phyloP scores from a whole-genome alignment of 2,113 vertebrate genomes.

The Silurus meridionalis region DNA sequence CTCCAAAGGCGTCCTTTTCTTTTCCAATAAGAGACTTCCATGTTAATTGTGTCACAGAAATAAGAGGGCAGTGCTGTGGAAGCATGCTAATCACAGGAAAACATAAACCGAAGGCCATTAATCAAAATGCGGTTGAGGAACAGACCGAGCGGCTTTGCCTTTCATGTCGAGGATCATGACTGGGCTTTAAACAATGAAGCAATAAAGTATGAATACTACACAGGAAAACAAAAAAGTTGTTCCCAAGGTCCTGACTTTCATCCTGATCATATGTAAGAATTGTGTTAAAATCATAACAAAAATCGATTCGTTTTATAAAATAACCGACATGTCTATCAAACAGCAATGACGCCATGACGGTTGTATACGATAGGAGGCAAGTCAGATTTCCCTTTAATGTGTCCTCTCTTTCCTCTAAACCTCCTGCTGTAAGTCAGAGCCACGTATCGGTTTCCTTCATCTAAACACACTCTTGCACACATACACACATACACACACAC shows the following conservation, averaged over 20 bases:
- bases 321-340: background rate
- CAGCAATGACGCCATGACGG: background rate
- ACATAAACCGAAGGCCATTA: slow-evolving; percentile 26
- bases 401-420: background rate
- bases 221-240: background rate
- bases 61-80: slow-evolving; percentile 1
- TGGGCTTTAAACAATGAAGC: slow-evolving; percentile 12
- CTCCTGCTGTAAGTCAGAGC: background rate
- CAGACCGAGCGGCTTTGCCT: slow-evolving; percentile 12
- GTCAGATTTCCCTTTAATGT: background rate
- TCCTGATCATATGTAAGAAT: background rate
- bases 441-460: slow-evolving; percentile 12
- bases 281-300: background rate
- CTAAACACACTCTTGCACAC: slow-evolving; percentile 5
- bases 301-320: background rate
- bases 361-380: background rate
- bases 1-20: background rate
- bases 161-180: slow-evolving; percentile 24
- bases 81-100: slow-evolving; percentile 43
- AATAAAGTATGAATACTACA: background rate
- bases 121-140: slow-evolving; percentile 11
- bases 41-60: slow-evolving; percentile 10
- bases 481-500: background rate
- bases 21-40: slow-evolving; percentile 13
- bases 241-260: background rate